Evolutionary conservation across 2,888 invertebrate genomes (phyloP).

Genomic region (Gastrophysa polygoni): DNA sequence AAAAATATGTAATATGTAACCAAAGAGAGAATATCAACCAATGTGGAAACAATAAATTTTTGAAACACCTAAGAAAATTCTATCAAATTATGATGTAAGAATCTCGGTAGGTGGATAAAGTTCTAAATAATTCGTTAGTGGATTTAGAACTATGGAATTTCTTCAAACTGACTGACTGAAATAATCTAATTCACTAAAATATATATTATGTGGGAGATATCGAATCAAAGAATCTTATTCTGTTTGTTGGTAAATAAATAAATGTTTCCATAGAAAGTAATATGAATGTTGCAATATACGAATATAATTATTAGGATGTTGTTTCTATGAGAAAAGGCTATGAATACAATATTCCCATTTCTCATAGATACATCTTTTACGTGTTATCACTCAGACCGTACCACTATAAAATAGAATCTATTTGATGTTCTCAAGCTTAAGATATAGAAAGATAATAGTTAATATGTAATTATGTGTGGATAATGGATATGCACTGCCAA

Average conservation of each 20-base stretch:
- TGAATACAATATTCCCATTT: background rate
- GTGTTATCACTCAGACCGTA: slow-evolving; percentile 6
- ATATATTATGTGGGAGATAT: slow-evolving; percentile 13
- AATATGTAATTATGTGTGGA: slow-evolving; percentile 12
- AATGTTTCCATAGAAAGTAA: slow-evolving; percentile 22
- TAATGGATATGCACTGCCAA: slow-evolving; percentile 27
- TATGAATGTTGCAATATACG: slow-evolving; percentile 27
- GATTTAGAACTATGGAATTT: slow-evolving; percentile 12
- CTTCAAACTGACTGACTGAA: slow-evolving; percentile 23
- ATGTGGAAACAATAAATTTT: background rate
- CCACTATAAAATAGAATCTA: slow-evolving; percentile 6
- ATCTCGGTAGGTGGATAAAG: background rate
- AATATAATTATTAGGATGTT: slow-evolving; percentile 8
- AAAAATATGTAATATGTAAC: slow-evolving; percentile 3
- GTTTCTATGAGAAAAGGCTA: background rate
- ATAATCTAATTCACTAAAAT: slow-evolving; percentile 9
- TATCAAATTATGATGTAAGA: background rate
- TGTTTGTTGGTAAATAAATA: slow-evolving; percentile 13
- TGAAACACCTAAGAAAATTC: background rate
- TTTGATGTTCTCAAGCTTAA: slow-evolving; percentile 23
- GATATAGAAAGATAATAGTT: slow-evolving; percentile 20
- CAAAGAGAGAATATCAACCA: background rate
- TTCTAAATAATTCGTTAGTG: slow-evolving; percentile 24
- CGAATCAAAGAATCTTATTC: slow-evolving; percentile 9
- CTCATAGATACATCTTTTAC: background rate